These are phyloP conservation scores for Psix sp. DNA, from an alignment of 1,140 invertebrate species.

Conservation along the genomic window DNA sequence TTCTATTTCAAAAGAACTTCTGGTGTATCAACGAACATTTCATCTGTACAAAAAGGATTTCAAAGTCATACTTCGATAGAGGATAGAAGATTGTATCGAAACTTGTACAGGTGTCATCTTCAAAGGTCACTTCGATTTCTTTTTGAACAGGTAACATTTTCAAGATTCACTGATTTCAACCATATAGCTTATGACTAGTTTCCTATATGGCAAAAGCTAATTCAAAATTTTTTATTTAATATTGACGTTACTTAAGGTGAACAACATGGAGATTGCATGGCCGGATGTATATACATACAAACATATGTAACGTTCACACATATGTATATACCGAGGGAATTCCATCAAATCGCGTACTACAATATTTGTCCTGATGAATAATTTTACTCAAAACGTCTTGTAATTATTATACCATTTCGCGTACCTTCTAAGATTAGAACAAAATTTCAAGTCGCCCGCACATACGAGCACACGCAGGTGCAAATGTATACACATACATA, in stretches of 20 bases:
- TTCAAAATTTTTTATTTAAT: slow-evolving; percentile 31
- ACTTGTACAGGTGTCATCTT: slow-evolving; percentile 41
- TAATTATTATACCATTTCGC: neutral
- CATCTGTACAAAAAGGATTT: slow-evolving; percentile 42
- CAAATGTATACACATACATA: slow-evolving; percentile 33
- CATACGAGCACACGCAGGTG: slow-evolving; percentile 3
- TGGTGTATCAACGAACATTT: slow-evolving; percentile 32
- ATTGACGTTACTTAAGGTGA: slow-evolving; percentile 25
- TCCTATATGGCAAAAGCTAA: slow-evolving; percentile 41
- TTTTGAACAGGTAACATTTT: slow-evolving; percentile 44
- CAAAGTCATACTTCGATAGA: slow-evolving; percentile 40
- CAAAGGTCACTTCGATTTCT: slow-evolving; percentile 54
- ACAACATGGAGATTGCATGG: slow-evolving; percentile 43
- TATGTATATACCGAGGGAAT: slow-evolving; percentile 9
- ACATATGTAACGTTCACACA: no score
- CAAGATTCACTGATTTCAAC: slow-evolving; percentile 12
- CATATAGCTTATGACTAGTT: slow-evolving; percentile 47
- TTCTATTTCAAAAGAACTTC: slow-evolving; percentile 30
- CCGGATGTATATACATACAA: slow-evolving; percentile 36
- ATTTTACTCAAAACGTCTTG: no score
- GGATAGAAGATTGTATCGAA: slow-evolving; percentile 45
- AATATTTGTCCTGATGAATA: no score
- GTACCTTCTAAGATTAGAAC: neutral
- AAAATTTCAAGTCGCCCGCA: slow-evolving; percentile 3
- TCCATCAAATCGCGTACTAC: slow-evolving; percentile 2